Evolutionary conservation across 1,140 invertebrate genomes (phyloP).

Genomic region (Aphelenchoides fujianensis): DNA sequence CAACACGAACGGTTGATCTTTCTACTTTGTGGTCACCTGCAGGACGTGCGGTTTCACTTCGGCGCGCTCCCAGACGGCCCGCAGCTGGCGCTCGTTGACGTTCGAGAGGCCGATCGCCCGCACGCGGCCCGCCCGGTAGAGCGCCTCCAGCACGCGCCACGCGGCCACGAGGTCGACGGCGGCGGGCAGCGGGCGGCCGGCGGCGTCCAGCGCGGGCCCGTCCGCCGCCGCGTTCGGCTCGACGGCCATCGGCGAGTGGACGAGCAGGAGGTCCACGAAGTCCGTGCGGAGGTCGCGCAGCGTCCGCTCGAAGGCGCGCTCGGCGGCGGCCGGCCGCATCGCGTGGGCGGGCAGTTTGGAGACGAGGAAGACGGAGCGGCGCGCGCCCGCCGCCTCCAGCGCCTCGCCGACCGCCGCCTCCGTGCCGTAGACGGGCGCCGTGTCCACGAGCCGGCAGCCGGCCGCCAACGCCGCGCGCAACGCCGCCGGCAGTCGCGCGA

Average conservation of each 20-base stretch:
- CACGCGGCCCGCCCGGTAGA: conserved; percentile 30
- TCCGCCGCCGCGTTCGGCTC: neutral
- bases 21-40: too few species aligned
- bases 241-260: conserved; percentile 18
- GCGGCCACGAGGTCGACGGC: neutral
- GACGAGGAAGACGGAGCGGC: conserved; percentile 73
- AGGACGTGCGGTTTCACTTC: neutral
- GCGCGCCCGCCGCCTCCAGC: conserved; percentile 66
- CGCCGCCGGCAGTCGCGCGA: conserved; percentile 7
- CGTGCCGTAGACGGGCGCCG: conserved; percentile 73
- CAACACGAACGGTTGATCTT: too few species aligned
- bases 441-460: conserved; percentile 66
- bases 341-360: conserved; percentile 65
- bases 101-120: conserved; percentile 42
- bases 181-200: neutral
- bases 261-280: conserved; percentile 33
- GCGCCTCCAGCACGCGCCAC: neutral
- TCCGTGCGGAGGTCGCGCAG: conserved; percentile 30
- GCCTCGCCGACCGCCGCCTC: conserved; percentile 71
- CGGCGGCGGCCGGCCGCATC: conserved; percentile 6
- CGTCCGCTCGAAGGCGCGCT: conserved; percentile 14
- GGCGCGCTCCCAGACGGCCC: conserved; percentile 22
- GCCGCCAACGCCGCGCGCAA: conserved; percentile 22
- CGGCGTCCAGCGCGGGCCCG: neutral
- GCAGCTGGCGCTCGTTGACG: conserved; percentile 41